These are phyloP conservation scores for Thalassoma bifasciatum DNA, from an alignment of 2,113 vertebrate genomes.

Conservation along the genomic window DNA sequence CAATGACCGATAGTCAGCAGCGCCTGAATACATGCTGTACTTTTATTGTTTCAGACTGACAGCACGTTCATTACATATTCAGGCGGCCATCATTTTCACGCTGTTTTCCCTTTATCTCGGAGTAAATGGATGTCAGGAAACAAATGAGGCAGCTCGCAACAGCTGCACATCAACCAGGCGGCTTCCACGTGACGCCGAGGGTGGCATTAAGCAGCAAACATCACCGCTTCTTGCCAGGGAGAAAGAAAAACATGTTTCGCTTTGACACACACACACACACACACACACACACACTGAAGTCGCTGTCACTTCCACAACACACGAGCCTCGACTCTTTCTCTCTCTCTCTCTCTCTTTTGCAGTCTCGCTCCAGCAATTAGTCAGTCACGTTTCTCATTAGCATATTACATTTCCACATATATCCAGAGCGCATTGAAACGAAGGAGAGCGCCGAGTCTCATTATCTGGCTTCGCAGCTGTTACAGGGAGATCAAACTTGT, in stretches of 20 bases:
- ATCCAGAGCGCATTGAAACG: constrained; percentile 34
- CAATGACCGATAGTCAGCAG: constrained; percentile 40
- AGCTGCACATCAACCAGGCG: constrained; percentile 72
- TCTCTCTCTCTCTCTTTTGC: constrained; percentile 26
- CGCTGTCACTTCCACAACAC: constrained; percentile 52
- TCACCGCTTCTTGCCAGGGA: constrained; percentile 43
- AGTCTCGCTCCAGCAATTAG: constrained; percentile 68
- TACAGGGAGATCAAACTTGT: constrained; percentile 50
- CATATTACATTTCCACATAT: constrained; percentile 71
- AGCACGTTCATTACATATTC: constrained; percentile 74
- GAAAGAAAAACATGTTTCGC: constrained; percentile 19
- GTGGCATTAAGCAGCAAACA: constrained; percentile 67
- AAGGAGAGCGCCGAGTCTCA: constrained; percentile 43
- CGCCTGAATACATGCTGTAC: constrained; percentile 28
- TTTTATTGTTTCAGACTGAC: constrained; percentile 69
- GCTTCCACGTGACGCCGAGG: constrained; percentile 61
- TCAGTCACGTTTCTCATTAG: constrained; percentile 69
- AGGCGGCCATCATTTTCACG: constrained; percentile 69
- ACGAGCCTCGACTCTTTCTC: constrained; percentile 31
- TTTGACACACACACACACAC: constrained; percentile 50
- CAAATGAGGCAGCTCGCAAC: constrained; percentile 75
- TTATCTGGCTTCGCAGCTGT: constrained; percentile 71
- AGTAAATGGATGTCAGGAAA: constrained; percentile 77
- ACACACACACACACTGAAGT: constrained; percentile 35
- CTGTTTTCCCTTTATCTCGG: constrained; percentile 71